Evolutionary conservation across 2,113 vertebrate species (phyloP).

Genomic region (Acanthochromis polyacanthus): DNA sequence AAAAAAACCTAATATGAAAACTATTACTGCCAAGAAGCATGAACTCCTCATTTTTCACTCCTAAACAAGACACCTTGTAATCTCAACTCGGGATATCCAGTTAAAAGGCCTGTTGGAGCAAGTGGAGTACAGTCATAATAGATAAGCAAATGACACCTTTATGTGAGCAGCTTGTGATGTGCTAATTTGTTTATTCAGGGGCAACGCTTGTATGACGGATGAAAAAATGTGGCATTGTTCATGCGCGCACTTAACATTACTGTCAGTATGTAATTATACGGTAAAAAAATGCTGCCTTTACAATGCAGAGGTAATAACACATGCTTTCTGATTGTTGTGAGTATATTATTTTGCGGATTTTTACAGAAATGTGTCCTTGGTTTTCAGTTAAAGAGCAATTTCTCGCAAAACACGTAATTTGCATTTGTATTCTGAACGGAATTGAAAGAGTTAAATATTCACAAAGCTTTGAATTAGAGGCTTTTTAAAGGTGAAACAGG

Average conservation of each 20-base stretch:
- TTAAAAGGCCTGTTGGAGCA: conserved; percentile 71
- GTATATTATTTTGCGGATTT: background rate
- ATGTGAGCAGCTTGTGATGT: conserved; percentile 42
- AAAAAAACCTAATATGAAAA: conserved; percentile 66
- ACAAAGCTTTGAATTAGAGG: background rate
- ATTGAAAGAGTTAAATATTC: background rate
- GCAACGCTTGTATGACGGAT: conserved; percentile 23
- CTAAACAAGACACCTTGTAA: conserved; percentile 64
- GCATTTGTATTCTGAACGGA: background rate
- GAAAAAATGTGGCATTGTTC: conserved; percentile 16
- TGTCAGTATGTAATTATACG: background rate
- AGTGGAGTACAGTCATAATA: conserved; percentile 48
- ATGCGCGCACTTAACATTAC: background rate
- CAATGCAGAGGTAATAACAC: background rate
- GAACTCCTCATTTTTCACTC: conserved; percentile 66
- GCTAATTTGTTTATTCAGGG: conserved; percentile 57
- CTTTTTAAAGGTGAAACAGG: background rate
- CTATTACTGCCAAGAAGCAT: conserved; percentile 65
- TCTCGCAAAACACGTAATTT: background rate
- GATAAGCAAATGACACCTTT: conserved; percentile 54
- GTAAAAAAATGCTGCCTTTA: background rate
- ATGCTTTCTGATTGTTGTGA: background rate
- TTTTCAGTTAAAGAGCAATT: background rate
- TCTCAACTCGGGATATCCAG: conserved; percentile 56
- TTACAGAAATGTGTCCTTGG: background rate